Evolutionary conservation across 2,888 invertebrate genomes (phyloP), one percentile per base, ranked within the genome.

Genomic region (Sturmia bella): DNA sequence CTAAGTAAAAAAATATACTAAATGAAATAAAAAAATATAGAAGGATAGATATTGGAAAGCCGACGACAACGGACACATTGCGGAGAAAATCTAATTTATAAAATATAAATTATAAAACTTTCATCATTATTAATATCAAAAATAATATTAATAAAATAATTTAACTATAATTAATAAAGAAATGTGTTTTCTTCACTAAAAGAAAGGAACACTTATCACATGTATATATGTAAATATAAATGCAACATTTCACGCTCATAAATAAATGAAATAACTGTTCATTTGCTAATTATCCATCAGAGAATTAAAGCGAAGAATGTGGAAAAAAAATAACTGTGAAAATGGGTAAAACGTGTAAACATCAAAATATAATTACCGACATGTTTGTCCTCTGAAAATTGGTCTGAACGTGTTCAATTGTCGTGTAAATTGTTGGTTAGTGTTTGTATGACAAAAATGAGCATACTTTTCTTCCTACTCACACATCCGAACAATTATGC

Each of bases 281-380:
- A 63, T 78, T 78, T 66, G 70, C 73, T 82, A 78, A 82, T 82
- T 82, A 82, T 78, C 73, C 82, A 70, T 74, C 82, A 70, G 82
- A 78, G 82, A 82, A 82, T 81, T 81, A 24, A 82, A 74, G 70
- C 9, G 63, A 78, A 56, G 13, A 76, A 54, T 9, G 9, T 24
- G 3, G n/a, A n/a, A 6, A 32, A 50, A 72, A 72, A 70, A 75
- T 66, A 75, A 72, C 75, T 83, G 83, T 79, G 79, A 83, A 85
- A 85, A 85, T 85, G 84, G 84, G 84, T 78, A 84, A 85, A 84
- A 84, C 84, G 84, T 85, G 85, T 85, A 78, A 85, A 85, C 85
- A 84, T 84, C 80, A 75, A 83, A 85, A 80, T 78, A 83, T 85
- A 84, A 85, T 85, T 83, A 84, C 77, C 72, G 66, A 43, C 84